Conservation (phyloP, 2,797 vertebrate genomes). For the Kryptolebias ocellatus region DNA sequence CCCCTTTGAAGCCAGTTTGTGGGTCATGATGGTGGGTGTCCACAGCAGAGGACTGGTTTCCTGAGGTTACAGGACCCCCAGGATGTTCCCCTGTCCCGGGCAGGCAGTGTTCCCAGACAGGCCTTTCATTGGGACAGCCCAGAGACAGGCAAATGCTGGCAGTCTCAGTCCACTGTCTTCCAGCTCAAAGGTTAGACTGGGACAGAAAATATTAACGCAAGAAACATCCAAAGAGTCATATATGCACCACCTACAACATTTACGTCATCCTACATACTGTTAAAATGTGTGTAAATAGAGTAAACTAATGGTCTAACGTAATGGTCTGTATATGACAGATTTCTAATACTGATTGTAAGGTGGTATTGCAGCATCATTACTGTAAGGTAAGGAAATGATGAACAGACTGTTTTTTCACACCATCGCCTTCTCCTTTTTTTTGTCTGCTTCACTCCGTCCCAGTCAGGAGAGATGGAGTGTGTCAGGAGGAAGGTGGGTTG, state of each 20-base stretch:
- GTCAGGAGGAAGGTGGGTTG: slow-evolving; percentile 76
- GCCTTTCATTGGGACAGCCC: background rate
- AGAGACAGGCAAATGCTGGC: slow-evolving; percentile 24
- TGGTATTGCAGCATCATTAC: background rate
- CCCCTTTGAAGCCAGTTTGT: slow-evolving; percentile 32
- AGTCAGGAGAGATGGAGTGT: slow-evolving; percentile 74
- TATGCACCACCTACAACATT: no score
- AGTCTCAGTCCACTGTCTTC: slow-evolving; percentile 12
- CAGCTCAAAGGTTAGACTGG: slow-evolving; percentile 43
- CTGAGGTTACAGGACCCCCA: slow-evolving; percentile 74
- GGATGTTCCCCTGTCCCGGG: slow-evolving; percentile 40
- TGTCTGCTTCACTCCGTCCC: background rate
- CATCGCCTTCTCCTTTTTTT: slow-evolving; percentile 5
- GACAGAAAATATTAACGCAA: background rate
- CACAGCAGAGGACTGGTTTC: slow-evolving; percentile 45
- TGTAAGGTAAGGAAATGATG: background rate
- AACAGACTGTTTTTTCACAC: background rate
- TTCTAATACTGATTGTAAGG: background rate
- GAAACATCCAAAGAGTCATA: background rate
- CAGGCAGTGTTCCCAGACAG: slow-evolving; percentile 30
- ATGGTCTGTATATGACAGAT: background rate
- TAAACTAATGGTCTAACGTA: no score
- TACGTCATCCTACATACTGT: no score
- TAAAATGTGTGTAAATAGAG: no score
- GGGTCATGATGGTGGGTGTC: slow-evolving; percentile 50